Percentiles rank a stretch among this genome's conserved stretches.
These are phyloP conservation scores for Leuctra nigra DNA, from an alignment of 2,888 invertebrate species.

Conservation along the genomic window DNA sequence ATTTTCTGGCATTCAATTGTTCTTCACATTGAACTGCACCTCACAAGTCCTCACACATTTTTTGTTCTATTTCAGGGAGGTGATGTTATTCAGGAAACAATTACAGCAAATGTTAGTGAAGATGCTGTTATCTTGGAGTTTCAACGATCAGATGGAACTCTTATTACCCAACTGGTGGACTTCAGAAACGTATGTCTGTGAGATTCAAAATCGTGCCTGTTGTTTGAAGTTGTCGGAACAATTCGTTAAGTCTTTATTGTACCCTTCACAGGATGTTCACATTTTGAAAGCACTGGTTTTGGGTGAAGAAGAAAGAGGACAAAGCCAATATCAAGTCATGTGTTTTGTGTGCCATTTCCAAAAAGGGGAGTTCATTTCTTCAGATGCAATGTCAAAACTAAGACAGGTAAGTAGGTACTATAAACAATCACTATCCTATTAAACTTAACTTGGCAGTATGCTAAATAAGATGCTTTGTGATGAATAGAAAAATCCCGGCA, in stretches of 20 bases:
- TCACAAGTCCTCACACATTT: conserved; percentile 1
- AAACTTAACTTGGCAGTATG: neutral
- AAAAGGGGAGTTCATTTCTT: conserved; percentile 90
- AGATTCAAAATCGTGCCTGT: neutral
- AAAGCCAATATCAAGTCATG: conserved; percentile 80
- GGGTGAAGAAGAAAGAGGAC: conserved; percentile 88
- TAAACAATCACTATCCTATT: neutral
- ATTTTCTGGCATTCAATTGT: neutral
- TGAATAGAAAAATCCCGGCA: conserved; percentile 65
- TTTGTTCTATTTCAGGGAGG: conserved; percentile 63
- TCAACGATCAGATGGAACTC: conserved; percentile 83
- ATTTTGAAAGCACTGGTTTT: conserved; percentile 82
- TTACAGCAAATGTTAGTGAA: conserved; percentile 83
- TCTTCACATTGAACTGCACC: neutral
- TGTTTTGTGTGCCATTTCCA: conserved; percentile 87
- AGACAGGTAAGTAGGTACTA: conserved; percentile 71
- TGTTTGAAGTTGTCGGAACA: neutral
- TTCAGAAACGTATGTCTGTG: conserved; percentile 77
- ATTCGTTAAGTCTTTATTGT: neutral
- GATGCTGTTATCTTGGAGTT: conserved; percentile 87
- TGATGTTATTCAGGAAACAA: conserved; percentile 87
- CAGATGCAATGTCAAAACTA: conserved; percentile 94
- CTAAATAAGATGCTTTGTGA: neutral
- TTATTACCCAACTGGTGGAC: conserved; percentile 87
- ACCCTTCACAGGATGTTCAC: conserved; percentile 88